These are phyloP conservation scores for Deilephila porcellus DNA, from an alignment of 2,888 invertebrate genomes.

Conservation along the genomic window DNA sequence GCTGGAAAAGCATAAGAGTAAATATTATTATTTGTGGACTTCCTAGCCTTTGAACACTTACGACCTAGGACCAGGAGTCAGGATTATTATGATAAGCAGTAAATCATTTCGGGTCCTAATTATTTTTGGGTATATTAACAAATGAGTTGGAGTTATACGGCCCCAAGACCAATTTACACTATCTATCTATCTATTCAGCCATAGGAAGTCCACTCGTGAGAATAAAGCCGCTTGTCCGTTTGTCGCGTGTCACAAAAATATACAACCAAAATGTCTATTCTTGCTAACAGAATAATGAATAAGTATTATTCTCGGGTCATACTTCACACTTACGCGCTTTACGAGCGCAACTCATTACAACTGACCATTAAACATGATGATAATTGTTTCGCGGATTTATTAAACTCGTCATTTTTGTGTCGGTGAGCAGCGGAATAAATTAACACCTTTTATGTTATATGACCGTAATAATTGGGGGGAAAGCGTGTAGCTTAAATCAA, in stretches of 20 bases:
- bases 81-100: too few relatives aligned
- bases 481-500: neutral
- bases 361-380: slow-evolving; percentile 37
- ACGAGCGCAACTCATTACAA: slow-evolving; percentile 10
- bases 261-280: too few relatives aligned
- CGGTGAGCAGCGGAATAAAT: neutral
- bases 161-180: neutral
- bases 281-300: neutral
- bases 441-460: neutral
- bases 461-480: neutral
- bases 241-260: too few relatives aligned
- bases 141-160: too few relatives aligned
- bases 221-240: too few relatives aligned
- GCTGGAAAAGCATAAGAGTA: too few relatives aligned
- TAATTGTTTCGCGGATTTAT: slow-evolving; percentile 42
- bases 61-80: too few relatives aligned
- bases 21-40: too few relatives aligned
- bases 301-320: neutral
- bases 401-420: slow-evolving; percentile 16
- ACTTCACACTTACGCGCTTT: neutral
- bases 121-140: too few relatives aligned
- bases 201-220: too few relatives aligned
- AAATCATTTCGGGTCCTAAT: too few relatives aligned
- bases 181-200: neutral
- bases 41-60: too few relatives aligned